Base-by-base conservation (phyloP, 2,113 vertebrate genomes). In the Cyprinodon variegatus region DNA sequence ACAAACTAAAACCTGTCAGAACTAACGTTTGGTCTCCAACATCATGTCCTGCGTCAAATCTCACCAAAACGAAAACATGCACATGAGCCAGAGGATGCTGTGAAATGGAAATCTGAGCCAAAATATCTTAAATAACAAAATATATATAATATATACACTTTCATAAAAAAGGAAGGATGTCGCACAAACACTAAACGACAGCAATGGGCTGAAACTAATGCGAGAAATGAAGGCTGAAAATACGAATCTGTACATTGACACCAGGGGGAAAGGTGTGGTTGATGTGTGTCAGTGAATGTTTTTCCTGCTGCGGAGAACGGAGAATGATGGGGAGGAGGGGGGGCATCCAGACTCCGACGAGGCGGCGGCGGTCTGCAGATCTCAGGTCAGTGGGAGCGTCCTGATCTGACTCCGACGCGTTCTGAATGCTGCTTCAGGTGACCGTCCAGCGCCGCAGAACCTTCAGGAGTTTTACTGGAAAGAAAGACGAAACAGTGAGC, bases 101-200 rank as follows among this genome's bases (percentile, higher is more conserved):
- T 37, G 39, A 82, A 76, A 59, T 63, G 74, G 83, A 83, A 72
- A 78, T 73, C 72, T 40, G 81, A 69, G 77, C 74, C 76, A 78
- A 83, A 92, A 89, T 80, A 86, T 83, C 88, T 92, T 92, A 91
- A 92, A 92, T 91, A 92, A 89, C 90, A 91, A 92, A 91, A 91
- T 90, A 90, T 91, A 90, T 90, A 89, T 83, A 90, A 89, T 91
- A 91, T 91, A 40, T 91, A 91, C 91, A 91, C 74, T 89, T 85
- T 86, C 48, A 81, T 43, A 74, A 76, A 61, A 79, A 20, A 74
- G n/a, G 39, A 65, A 61, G 1, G 45, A 72, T 15, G 76, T 69
- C 79, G 46, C 0, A 82, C 72, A 39, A 53, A 45, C 64, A 63
- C 66, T 6, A 77, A 84, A 82, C 74, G 36, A 73, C 74, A 57